Percentiles rank a stretch among this genome's conserved stretches.
Conservation (phyloP, 2,888 invertebrate genomes). For the Candidula unifasciata region DNA sequence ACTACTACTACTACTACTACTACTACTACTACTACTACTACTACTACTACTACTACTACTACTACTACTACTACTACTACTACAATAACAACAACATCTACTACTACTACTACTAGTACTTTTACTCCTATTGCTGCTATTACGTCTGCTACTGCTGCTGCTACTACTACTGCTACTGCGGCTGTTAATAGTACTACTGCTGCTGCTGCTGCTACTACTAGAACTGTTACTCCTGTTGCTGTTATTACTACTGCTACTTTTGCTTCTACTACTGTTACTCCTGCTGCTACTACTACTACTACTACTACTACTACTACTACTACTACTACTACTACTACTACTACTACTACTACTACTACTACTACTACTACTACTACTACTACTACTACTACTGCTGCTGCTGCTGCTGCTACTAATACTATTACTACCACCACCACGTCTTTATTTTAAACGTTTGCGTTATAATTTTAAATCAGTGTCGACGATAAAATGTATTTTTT, state of each 20-base stretch:
- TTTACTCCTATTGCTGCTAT: neutral
- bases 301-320: constrained; percentile 8
- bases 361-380: neutral
- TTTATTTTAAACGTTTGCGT: no score
- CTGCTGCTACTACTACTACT: neutral
- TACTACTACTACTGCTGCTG: neutral
- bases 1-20: neutral
- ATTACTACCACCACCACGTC: neutral
- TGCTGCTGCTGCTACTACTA: neutral
- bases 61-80: constrained; percentile 8
- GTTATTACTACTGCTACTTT: neutral
- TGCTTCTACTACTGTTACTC: neutral
- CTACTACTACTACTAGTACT: neutral
- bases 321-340: constrained; percentile 8
- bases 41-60: constrained; percentile 8
- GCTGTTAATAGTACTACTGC: neutral
- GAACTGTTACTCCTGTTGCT: neutral
- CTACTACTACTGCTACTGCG: neutral
- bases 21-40: neutral
- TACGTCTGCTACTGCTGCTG: neutral
- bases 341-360: constrained; percentile 2
- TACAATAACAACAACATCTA: neutral
- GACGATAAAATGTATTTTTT: no score
- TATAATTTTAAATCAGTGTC: no score
- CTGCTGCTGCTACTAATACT: neutral